Conservation (phyloP, 2,113 vertebrate genomes). For the Thinocorus orbignyianus region DNA sequence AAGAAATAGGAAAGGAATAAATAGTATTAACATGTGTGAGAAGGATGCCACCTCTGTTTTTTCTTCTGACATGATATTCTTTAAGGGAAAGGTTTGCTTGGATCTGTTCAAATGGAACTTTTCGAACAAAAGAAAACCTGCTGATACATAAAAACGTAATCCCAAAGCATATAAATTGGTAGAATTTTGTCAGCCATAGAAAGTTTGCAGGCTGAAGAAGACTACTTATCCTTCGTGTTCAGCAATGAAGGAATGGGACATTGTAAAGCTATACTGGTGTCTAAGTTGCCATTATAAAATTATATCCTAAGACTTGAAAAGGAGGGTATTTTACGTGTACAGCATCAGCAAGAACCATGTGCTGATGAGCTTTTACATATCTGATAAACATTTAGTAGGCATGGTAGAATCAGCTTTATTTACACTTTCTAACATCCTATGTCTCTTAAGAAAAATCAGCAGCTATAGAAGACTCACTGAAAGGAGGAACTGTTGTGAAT, state of each 20-base stretch:
- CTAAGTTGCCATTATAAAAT: background rate
- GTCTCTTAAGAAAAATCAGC: background rate
- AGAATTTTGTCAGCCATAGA: background rate
- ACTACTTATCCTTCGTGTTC: background rate
- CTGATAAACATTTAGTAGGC: background rate
- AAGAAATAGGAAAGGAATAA: background rate
- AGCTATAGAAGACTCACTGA: background rate
- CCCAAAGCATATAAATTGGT: background rate
- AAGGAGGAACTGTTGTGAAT: background rate
- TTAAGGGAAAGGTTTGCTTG: slow-evolving; percentile 25
- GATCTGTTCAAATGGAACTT: slow-evolving; percentile 52
- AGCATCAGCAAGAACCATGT: background rate
- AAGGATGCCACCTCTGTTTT: slow-evolving; percentile 38
- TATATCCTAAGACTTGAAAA: background rate
- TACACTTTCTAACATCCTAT: background rate
- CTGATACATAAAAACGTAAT: background rate
- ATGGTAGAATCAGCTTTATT: background rate
- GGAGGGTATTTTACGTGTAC: background rate
- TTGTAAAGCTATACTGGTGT: slow-evolving; percentile 32
- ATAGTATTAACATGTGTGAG: background rate
- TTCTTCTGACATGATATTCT: background rate
- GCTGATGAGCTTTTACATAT: background rate
- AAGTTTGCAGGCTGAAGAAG: background rate
- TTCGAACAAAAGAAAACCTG: background rate
- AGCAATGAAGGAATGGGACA: background rate